These are phyloP conservation scores for Epinephelus lanceolatus DNA, from an alignment of 2,113 vertebrate genomes.

Conservation along the genomic window DNA sequence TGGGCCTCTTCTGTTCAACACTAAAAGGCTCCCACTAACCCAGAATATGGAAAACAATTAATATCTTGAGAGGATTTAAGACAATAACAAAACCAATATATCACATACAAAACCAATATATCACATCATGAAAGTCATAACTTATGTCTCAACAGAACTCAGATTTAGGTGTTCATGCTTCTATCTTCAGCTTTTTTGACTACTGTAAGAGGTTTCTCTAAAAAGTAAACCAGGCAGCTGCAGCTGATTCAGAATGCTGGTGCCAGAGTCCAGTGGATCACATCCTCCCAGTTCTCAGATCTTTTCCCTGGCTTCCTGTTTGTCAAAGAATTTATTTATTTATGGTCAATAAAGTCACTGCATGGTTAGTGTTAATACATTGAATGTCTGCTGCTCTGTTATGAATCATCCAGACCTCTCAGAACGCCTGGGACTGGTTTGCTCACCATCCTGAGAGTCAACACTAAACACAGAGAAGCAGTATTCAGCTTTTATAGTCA, in stretches of 20 bases:
- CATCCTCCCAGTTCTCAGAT: background rate
- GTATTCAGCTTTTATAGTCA: background rate
- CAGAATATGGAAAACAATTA: no score
- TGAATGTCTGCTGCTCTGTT: background rate
- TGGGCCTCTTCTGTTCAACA: no score
- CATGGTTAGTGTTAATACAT: background rate
- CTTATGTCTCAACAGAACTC: background rate
- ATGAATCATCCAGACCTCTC: background rate
- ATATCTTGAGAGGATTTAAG: background rate
- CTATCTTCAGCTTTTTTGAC: no score
- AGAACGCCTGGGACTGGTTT: background rate
- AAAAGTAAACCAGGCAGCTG: no score
- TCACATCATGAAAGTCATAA: background rate
- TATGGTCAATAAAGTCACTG: background rate
- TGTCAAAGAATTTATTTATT: background rate
- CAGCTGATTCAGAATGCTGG: no score
- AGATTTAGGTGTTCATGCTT: no score
- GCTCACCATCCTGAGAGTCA: background rate
- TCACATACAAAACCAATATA: background rate
- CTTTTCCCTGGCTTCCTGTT: background rate
- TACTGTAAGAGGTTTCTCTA: no score
- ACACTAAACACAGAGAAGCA: background rate
- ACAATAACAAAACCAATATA: background rate
- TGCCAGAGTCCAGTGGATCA: background rate
- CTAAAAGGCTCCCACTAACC: no score